Evolutionary conservation across 2,113 vertebrate species (phyloP), one percentile per base, ranked within the genome.

Genomic region (Channa argus): DNA sequence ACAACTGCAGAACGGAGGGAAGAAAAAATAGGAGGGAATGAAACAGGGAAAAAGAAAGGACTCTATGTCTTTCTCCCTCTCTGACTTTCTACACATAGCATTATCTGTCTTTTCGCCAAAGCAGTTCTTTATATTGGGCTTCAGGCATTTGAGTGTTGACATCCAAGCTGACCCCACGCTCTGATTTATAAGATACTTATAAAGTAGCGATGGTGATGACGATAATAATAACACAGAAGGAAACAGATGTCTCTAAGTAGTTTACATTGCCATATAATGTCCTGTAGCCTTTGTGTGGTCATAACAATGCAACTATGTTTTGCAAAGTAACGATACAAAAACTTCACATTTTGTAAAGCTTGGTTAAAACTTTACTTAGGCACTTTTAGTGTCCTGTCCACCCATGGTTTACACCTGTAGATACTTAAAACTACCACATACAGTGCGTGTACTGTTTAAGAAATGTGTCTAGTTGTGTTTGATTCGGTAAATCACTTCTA

Each of bases 1-100:
- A 96, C 95, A 95, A 96, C 96, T 95, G 95, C 93, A 95, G 96
- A 96, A 95, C 94, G 92, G 94, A 95, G 85, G 78, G 74, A 78
- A 79, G 76, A 75, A 85, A 86, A 86, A 89, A 88, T 83, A 84
- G 85, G 74, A 84, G 86, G 79, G 89, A 85, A 85, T 83, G 87
- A 82, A 87, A 85, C 6, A 2, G 47, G 37, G 56, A 74, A 85
- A 80, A 80, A 80, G 80, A 56, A 54, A 84, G 80, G 69, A 65
- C 55, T 80, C 51, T 66, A 69, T 41, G 39, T 73, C 61, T 74
- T 73, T 64, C 64, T 49, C 63, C 45, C 36, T 37, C 15, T 53
- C 33, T 62, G 47, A 74, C 58, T 66, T 67, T 74, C 54, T 50
- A 36, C 66, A 70, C 52, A 62, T 44, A 59, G 66, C 80, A 64